Base-by-base conservation (phyloP, 2,888 invertebrate genomes). In the Zaprionus obscuricornis region DNA sequence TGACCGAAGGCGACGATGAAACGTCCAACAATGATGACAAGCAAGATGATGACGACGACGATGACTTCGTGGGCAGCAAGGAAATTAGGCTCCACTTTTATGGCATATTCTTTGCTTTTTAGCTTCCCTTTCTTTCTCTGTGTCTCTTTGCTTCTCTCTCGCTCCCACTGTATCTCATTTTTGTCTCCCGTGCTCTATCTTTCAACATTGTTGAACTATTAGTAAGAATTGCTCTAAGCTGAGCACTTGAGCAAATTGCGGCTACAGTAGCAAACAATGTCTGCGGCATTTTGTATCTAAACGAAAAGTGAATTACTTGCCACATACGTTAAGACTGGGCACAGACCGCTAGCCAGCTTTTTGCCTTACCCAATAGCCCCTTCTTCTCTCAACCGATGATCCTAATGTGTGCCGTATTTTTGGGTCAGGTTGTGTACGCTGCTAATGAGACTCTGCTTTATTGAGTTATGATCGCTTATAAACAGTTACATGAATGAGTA, bases 61-160 rank as follows among this genome's bases (percentile, higher is more conserved):
- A 14, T 31, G 49, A 39, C 36, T 59, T 79, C 76, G 77, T 78
- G 85, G 85, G 85, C 82, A 81, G 85, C 67, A 59, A 55, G 85
- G 68, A 78, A 78, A 85, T 85, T 77, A 68, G 77, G 77, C 68
- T 79, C 57, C 40, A 62, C 71, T 77, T 70, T 65, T 63, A 70
- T 59, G 71, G 49, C 52, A 55, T 7, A 18, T 10, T 42, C 26
- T 20, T 20, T 51, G 6, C 13, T 2, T 7, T 46, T 26, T 7
- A 13, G 8, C 29, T 10, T 22, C 10, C 56, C 14, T 40, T n/a
- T 6, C 26, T 24, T 16, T 3, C 27, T 22, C 24, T 7, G 16
- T 13, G 3, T n/a, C 13, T 33, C 45, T 26, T 29, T 39, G 45
- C 22, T 8, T 40, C 11, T 5, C 29, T 24, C 20, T 33, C 17